Evolutionary conservation across 2,888 invertebrate genomes (phyloP), one percentile per base, ranked within the genome.

Genomic region (Drosophila infuscata): DNA sequence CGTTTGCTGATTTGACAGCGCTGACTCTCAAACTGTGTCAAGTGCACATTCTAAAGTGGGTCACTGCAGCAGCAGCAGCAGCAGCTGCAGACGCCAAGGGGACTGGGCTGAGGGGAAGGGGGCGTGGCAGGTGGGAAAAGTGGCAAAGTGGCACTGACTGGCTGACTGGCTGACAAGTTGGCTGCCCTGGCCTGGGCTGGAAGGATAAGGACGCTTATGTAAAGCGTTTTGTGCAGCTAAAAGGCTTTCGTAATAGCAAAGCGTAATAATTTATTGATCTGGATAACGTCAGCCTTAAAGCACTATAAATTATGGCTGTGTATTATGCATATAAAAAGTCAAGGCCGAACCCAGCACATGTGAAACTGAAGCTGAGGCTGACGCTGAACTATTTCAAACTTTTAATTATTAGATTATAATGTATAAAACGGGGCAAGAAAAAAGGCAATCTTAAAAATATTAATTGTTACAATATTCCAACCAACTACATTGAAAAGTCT

Each of bases 1-100:
- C 62, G 63, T 65, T 57, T 57, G 70, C 58, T 73, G 66, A 60
- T 75, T 70, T 85, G 78, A 73, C 72, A 58, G 81, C 83, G 49
- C 71, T 82, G 85, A 70, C 88, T 88, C 76, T 84, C 81, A 78
- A 89, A 86, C 89, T 82, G 89, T 89, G 85, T 77, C 85, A 89
- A 85, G 85, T 89, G 88, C 84, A 76, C 70, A 68, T 25, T 62
- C 38, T 59, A 84, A 86, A 89, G 81, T 86, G 85, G 89, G 86
- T 86, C 86, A 86, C 46, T 66, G 61, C 57, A 46, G 11, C 36
- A 65, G 68, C 32, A 58, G 68, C 59, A 57, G 70, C 64, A 53
- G 77, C 36, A 66, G 68, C 53, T 30, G 35, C 4, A 33, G 43
- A 43, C 32, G 20, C 48, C 49, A 54, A 53, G 53, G 7, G 41